Base-by-base conservation (phyloP, 2,888 invertebrate species). In the Acrobasis suavella region DNA sequence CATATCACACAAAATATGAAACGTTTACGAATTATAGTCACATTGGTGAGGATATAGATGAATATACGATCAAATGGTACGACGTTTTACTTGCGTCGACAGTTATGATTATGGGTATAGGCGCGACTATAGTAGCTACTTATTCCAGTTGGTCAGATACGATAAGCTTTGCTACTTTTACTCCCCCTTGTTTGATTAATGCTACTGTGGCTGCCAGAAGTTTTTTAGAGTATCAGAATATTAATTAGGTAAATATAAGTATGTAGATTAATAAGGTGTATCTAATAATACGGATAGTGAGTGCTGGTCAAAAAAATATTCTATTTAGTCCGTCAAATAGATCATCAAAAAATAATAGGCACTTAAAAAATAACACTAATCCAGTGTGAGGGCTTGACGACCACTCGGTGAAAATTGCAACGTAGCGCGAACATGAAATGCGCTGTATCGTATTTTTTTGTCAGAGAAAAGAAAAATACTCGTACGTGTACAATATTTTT, bases 171-270 rank as follows among this genome's bases (percentile, higher is more conserved):
- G 94, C 95, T 0, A 92, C 92, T 50, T 96, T 96, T 71, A 94
- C 95, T 51, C 95, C 95, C 37, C 96, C 96, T 1, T 97, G 96
- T 84, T 91, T 96, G 69, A 82, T 94, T 46, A 96, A 96, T 75
- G 89, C 94, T 0, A 93, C 93, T 0, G 81, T 81, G 5, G 92
- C 92, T 0, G 91, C 92, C 0, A 77, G 86, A 32, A 85, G 80
- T 62, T 89, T 91, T 60, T 65, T 91, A 9, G 63, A 74, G 56
- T 32, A 59, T 37, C 58, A 50, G 46, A n/a, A 22, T 58, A 38
- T n/a, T 46, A 46, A 16, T n/a, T 46, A 46, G 14, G 12, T 46
- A 46, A 46, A 46, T 6, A 32, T 8, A 7, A 22, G 14, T 42
- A 42, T 1, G 42, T 42, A 12, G 42, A 10, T 42, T 12, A 22